Percentiles rank a stretch among this genome's conserved stretches.
Conservation (phyloP, 1,140 invertebrate genomes). For the Delia radicum region DNA sequence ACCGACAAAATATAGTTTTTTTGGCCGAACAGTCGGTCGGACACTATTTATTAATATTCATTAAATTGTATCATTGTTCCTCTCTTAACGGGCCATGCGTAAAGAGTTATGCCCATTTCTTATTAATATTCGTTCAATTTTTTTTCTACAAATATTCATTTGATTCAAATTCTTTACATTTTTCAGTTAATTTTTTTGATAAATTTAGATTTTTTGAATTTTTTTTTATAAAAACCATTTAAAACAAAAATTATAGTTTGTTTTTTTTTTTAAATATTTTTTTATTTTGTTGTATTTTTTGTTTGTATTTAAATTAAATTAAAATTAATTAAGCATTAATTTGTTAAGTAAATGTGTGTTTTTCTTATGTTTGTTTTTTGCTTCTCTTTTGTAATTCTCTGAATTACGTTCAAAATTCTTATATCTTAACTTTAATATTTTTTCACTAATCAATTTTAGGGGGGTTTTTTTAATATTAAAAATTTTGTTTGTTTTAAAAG, state of each 20-base stretch:
- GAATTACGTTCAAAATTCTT: constrained; percentile 6
- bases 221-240: not conserved
- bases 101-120: no score
- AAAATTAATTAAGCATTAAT: constrained; percentile 23
- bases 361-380: not conserved
- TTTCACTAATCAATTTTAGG: no score
- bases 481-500: not conserved
- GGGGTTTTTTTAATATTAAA: not conserved
- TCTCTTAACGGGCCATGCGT: no score
- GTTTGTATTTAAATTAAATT: constrained; percentile 24
- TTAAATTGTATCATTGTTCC: no score
- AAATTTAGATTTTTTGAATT: not conserved
- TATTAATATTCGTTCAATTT: not conserved
- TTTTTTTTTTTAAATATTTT: constrained; percentile 7
- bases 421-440: not conserved
- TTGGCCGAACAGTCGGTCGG: no score
- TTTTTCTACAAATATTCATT: not conserved
- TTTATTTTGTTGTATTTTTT: constrained; percentile 13
- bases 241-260: no score
- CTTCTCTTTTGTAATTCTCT: not conserved
- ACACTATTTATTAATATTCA: no score
- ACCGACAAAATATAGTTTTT: no score
- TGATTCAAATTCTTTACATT: not conserved
- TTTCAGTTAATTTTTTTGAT: not conserved
- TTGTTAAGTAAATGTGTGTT: constrained; percentile 19